These are phyloP conservation scores for Ptyas mucosa DNA, from an alignment of 2,113 vertebrate genomes.

Conservation along the genomic window DNA sequence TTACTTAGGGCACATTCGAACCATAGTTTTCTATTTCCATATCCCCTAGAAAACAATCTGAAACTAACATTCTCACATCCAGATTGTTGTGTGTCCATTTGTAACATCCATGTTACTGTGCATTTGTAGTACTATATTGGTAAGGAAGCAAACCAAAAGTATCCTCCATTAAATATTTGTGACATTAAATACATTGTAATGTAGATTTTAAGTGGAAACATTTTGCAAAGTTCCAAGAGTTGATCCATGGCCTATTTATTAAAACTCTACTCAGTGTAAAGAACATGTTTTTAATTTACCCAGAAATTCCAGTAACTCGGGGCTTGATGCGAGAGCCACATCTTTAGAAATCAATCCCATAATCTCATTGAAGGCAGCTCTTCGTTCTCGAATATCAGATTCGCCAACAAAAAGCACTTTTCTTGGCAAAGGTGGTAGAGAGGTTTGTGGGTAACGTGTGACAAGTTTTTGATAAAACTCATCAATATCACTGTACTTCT, in stretches of 20 bases:
- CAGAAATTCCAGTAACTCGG: conserved; percentile 81
- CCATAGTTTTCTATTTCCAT: background rate
- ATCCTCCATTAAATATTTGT: background rate
- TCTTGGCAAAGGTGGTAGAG: conserved; percentile 76
- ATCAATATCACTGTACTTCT: conserved; percentile 85
- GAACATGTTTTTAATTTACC: conserved; percentile 63
- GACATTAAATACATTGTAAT: too few species aligned
- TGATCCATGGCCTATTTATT: background rate
- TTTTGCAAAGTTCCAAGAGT: background rate
- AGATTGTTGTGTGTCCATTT: too few species aligned
- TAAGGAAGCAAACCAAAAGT: background rate
- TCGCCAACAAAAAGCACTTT: conserved; percentile 84
- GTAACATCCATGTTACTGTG: background rate
- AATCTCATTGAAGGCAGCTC: conserved; percentile 74
- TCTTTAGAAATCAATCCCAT: conserved; percentile 75
- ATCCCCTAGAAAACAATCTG: background rate
- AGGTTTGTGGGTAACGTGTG: conserved; percentile 57
- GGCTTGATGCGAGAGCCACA: conserved; percentile 67
- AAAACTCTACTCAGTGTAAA: background rate
- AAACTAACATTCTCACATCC: background rate
- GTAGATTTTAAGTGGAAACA: too few species aligned
- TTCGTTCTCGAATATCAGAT: conserved; percentile 78
- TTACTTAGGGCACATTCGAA: background rate
- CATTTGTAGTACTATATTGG: background rate
- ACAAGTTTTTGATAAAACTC: conserved; percentile 75